phyloP scores from a whole-genome alignment of 2,888 invertebrate species.

The Hirtodrosophila confusa region DNA sequence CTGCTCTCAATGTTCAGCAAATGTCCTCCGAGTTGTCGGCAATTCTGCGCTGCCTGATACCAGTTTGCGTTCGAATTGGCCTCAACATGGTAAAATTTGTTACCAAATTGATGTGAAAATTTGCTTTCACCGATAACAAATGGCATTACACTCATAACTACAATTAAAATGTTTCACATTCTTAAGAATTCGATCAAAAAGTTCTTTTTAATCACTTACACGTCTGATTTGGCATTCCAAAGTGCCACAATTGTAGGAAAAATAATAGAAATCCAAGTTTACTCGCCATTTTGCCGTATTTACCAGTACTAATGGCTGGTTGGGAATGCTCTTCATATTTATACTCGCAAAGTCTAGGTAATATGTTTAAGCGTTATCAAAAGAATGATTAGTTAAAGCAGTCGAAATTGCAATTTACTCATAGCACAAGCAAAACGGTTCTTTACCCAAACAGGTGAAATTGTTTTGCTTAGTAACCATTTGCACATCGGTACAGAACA shows the following conservation, averaged over 20 bases:
- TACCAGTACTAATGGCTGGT: background rate
- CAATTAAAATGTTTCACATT: background rate
- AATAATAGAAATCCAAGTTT: slow-evolving; percentile 15
- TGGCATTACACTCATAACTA: background rate
- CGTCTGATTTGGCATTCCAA: slow-evolving; percentile 12
- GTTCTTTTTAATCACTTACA: slow-evolving; percentile 5
- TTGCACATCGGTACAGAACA: no score
- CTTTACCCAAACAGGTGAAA: no score
- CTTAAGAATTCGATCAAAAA: no score
- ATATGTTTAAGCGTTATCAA: slow-evolving; percentile 6
- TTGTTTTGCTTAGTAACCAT: no score
- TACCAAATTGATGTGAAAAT: slow-evolving; percentile 38
- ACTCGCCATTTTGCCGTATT: slow-evolving; percentile 11
- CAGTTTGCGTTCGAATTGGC: slow-evolving; percentile 4
- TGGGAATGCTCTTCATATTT: slow-evolving; percentile 1
- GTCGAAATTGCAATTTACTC: background rate
- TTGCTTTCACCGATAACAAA: background rate
- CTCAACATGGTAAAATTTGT: slow-evolving; percentile 29
- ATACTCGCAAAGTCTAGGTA: slow-evolving; percentile 4
- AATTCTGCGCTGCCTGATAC: slow-evolving; percentile 24
- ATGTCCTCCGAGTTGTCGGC: slow-evolving; percentile 40
- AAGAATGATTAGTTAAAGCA: background rate
- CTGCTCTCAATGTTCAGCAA: slow-evolving; percentile 33
- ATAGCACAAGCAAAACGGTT: background rate
- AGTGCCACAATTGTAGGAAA: slow-evolving; percentile 24